Conservation (phyloP, 2,888 invertebrate genomes). For the Trichacis sp. region DNA sequence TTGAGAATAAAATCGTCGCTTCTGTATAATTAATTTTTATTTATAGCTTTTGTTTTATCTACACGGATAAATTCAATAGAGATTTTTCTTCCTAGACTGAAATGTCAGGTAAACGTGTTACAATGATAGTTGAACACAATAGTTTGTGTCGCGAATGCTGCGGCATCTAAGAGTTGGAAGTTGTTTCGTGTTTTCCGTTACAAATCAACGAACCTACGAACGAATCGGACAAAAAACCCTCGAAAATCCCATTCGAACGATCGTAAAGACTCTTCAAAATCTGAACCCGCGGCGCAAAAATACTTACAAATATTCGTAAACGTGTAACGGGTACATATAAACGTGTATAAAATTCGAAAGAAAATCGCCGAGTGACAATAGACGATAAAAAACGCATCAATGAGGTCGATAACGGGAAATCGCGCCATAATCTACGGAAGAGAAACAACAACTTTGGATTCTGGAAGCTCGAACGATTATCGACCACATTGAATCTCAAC, state of each 20-base stretch:
- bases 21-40: conserved; percentile 45
- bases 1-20: not conserved
- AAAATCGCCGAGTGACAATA: conserved; percentile 25
- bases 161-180: conserved; percentile 14
- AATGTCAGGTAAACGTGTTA: conserved; percentile 52
- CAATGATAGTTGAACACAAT: conserved; percentile 35
- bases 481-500: conserved; percentile 32
- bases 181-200: conserved; percentile 5
- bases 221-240: not conserved
- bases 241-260: not conserved
- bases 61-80: conserved; percentile 52
- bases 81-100: conserved; percentile 48
- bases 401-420: conserved; percentile 26
- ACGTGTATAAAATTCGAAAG: conserved; percentile 37
- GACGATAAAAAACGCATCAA: conserved; percentile 1
- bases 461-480: conserved; percentile 19
- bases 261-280: conserved; percentile 3
- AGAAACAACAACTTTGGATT: not conserved
- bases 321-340: conserved; percentile 29
- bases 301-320: conserved; percentile 27
- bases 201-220: not conserved
- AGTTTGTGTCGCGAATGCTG: conserved; percentile 16
- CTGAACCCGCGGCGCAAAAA: conserved; percentile 16
- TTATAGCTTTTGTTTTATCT: conserved; percentile 48
- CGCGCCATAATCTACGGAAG: not conserved